Evolutionary conservation across 2,888 invertebrate genomes (phyloP), one percentile per base, ranked within the genome.

Genomic region (Drosophila picticornis): DNA sequence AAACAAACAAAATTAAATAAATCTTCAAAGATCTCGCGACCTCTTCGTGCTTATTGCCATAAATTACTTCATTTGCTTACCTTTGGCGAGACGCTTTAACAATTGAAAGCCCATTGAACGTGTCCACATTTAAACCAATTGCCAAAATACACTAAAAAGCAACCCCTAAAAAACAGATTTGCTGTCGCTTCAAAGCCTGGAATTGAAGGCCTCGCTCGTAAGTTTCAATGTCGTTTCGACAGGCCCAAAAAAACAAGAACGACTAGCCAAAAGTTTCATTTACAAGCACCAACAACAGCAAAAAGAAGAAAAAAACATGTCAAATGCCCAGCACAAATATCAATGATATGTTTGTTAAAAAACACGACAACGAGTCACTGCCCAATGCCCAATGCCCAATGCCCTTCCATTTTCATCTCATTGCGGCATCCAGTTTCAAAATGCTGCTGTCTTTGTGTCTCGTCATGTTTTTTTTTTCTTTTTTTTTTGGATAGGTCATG

Each of bases 341-440:
- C 88, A 87, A 72, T 89, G 90, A 89, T 89, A 89, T 85, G 88
- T 85, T 89, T 85, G 84, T 87, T 82, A 80, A 85, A 84, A 85
- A 85, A 89, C 83, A 89, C 85, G 72, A 87, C 79, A 62, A 59
- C 71, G 72, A 68, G 48, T 74, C 79, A 59, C 77, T 69, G 57
- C 48, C 29, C 46, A 46, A 9, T 25, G 46, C 59, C 53, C 58
- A 57, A 1, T 16, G 13, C 16, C 27, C 25, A 46, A 22, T 22
- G 11, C 55, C 53, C 50, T 13, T 13, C 36, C 55, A 58, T 13
- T 22, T 56, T 56, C 56, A 56, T 56, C 6, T 29, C 4, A 16
- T 6, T 25, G 16, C 25, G 9, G 58, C 62, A 59, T 50, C 51
- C 43, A 64, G 36, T n/a, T 38, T 25, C 13, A 48, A 25, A 38